A percentile compares a stretch with the other conserved stretches of the same genome.
Conservation (phyloP, 2,113 vertebrate genomes). For the Neolamprologus falcicula region DNA sequence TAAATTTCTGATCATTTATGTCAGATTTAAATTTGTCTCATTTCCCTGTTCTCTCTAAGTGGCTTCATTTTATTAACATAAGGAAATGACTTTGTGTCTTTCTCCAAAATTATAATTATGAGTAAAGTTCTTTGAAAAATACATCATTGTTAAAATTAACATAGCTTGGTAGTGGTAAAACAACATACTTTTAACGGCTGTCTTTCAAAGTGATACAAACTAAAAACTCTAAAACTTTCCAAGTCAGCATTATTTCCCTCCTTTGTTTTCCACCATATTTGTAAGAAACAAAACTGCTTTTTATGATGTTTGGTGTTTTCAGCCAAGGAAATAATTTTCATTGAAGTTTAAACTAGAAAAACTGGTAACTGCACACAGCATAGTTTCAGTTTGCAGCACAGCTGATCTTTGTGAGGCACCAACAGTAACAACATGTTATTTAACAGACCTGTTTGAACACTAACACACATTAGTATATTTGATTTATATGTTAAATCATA, state of each 20-base stretch:
- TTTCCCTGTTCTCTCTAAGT: neutral
- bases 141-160: neutral
- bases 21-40: neutral
- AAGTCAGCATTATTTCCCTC: neutral
- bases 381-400: neutral
- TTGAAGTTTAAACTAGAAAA: neutral
- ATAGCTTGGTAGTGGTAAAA: neutral
- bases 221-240: neutral
- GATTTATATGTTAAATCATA: neutral
- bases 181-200: neutral
- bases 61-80: neutral
- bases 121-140: neutral
- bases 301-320: neutral
- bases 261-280: neutral
- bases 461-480: neutral
- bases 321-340: neutral
- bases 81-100: fast-evolving
- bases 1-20: neutral
- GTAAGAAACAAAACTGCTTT: neutral
- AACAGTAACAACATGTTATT: neutral
- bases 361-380: neutral
- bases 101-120: neutral
- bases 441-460: neutral
- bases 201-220: neutral
- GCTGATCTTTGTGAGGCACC: neutral